Conservation (phyloP, 2,888 invertebrate species). For the Hylaea fasciaria region DNA sequence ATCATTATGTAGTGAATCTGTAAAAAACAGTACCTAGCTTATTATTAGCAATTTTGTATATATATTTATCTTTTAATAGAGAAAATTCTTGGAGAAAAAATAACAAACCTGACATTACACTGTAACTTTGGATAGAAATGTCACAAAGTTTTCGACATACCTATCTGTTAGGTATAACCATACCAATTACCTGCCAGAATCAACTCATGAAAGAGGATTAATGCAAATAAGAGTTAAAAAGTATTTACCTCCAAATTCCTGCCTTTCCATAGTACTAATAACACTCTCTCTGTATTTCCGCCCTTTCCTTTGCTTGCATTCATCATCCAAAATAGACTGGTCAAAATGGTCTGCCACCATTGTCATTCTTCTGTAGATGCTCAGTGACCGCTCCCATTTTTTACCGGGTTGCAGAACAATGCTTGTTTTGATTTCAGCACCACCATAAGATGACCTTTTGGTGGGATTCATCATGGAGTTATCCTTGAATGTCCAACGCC, state of each 20-base stretch:
- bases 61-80: not conserved
- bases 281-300: constrained; percentile 84
- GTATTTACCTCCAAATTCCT: constrained; percentile 68
- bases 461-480: constrained; percentile 3
- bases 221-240: constrained; percentile 8
- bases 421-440: constrained; percentile 53
- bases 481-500: constrained; percentile 42
- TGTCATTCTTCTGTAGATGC: constrained; percentile 82
- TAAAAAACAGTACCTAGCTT: constrained; percentile 37
- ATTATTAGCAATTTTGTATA: not conserved
- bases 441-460: constrained; percentile 36
- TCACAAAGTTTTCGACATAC: constrained; percentile 59
- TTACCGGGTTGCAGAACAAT: constrained; percentile 87
- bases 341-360: constrained; percentile 70
- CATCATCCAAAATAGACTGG: constrained; percentile 71
- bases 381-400: constrained; percentile 88
- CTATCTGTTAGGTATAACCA: constrained; percentile 24
- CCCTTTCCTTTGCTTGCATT: constrained; percentile 73
- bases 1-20: constrained; percentile 80
- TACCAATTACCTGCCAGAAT: constrained; percentile 40
- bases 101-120: constrained; percentile 82
- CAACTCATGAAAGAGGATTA: constrained; percentile 20
- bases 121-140: constrained; percentile 79
- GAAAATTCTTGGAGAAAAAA: constrained; percentile 45
- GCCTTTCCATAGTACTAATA: constrained; percentile 80